These are phyloP conservation scores for Hydractinia symbiolongicarpus DNA, from an alignment of 30 jellyfish, hydroid and myxozoan species.

Conservation along the genomic window DNA sequence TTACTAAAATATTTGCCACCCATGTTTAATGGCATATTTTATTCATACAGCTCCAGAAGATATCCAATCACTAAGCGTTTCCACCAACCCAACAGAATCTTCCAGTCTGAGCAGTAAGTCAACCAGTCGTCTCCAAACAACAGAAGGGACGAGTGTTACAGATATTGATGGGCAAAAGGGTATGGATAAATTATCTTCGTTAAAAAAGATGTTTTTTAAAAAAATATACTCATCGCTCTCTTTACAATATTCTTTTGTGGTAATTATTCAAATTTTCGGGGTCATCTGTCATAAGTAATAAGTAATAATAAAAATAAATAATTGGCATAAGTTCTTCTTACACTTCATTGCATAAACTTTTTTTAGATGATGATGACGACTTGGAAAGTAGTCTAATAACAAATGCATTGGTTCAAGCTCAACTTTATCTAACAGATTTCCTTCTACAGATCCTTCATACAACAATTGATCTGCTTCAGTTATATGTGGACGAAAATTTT, in stretches of 20 bases:
- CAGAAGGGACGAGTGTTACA: too few species aligned
- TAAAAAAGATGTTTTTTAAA: too few species aligned
- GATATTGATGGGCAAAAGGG: too few species aligned
- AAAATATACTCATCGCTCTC: too few species aligned
- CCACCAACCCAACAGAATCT: constrained; percentile 31
- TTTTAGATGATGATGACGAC: constrained; percentile 43
- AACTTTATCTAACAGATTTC: constrained; percentile 21
- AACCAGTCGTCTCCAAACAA: background rate
- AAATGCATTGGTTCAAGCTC: constrained; percentile 77
- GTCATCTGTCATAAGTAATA: too few species aligned
- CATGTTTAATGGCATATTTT: background rate
- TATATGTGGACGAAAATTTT: background rate
- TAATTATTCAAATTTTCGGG: too few species aligned
- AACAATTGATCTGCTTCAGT: constrained; percentile 3
- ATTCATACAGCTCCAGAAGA: constrained; percentile 1
- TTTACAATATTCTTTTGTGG: too few species aligned
- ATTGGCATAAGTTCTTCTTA: too few species aligned
- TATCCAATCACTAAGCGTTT: constrained; percentile 21
- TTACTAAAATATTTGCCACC: background rate
- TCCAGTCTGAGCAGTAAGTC: constrained; percentile 17
- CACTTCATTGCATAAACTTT: too few species aligned
- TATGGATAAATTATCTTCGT: too few species aligned
- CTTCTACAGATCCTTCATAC: background rate
- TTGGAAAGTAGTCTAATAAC: constrained; percentile 65
- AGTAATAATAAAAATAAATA: too few species aligned